Conservation (phyloP, 2,888 invertebrate genomes). For the Acholoe squamosa region DNA sequence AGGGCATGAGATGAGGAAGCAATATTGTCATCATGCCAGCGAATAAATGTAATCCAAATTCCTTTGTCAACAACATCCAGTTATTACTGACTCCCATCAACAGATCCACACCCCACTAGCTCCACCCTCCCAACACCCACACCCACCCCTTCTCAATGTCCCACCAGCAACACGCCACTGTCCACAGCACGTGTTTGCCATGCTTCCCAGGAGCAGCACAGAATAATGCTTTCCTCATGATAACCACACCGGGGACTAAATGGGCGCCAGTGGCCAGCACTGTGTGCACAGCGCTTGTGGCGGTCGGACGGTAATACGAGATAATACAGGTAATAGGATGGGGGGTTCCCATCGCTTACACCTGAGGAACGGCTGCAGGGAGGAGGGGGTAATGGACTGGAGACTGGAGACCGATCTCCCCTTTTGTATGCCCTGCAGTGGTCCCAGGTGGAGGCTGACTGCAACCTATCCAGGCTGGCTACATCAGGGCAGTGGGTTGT, state of each 20-base stretch:
- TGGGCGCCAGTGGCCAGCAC: neutral
- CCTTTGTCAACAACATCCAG: neutral
- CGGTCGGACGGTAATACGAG: neutral
- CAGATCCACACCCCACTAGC: neutral
- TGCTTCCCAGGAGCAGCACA: neutral
- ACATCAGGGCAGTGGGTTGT: too few species aligned
- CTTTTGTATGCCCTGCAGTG: neutral
- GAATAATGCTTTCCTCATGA: constrained; percentile 34
- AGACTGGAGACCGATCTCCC: neutral
- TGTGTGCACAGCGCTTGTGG: constrained; percentile 33
- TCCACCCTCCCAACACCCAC: neutral
- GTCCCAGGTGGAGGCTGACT: too few species aligned
- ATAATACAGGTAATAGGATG: constrained; percentile 49
- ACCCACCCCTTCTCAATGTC: neutral
- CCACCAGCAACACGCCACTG: neutral
- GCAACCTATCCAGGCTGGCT: too few species aligned
- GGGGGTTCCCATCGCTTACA: neutral
- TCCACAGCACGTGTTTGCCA: neutral
- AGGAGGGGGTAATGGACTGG: constrained; percentile 25
- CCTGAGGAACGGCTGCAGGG: neutral
- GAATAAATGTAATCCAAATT: too few species aligned
- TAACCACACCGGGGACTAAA: neutral
- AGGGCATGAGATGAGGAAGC: too few species aligned
- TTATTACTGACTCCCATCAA: neutral
- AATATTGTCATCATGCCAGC: too few species aligned